phyloP scores from a whole-genome alignment of 2,797 vertebrate genomes.

The Sebastes oblongus region DNA sequence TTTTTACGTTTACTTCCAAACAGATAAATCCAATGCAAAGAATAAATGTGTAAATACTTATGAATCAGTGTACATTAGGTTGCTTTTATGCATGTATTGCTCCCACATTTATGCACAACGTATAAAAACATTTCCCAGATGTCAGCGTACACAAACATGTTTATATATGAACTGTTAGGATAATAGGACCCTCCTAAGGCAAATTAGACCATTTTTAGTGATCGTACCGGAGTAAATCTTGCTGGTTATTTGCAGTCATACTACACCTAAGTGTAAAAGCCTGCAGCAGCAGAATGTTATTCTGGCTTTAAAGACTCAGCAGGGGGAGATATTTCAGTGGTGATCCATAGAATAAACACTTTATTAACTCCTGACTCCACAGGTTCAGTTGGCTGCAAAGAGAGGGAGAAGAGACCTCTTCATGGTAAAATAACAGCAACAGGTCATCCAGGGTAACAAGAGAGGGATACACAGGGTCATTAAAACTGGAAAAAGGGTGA shows the following conservation, averaged over 20 bases:
- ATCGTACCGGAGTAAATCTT: conserved; percentile 22
- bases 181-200: not conserved
- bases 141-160: conserved; percentile 22
- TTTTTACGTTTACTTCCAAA: not conserved
- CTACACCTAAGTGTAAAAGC: conserved; percentile 22
- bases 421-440: conserved; percentile 22
- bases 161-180: conserved; percentile 18
- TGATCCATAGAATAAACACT: conserved; percentile 56
- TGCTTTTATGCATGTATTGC: not conserved
- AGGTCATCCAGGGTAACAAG: conserved; percentile 37
- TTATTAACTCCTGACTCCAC: conserved; percentile 33
- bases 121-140: conserved; percentile 29
- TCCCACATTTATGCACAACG: not conserved
- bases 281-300: conserved; percentile 36
- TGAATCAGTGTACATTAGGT: not conserved
- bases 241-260: conserved; percentile 32
- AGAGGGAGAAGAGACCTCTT: conserved; percentile 8
- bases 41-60: not conserved
- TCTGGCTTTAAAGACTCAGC: conserved; percentile 60
- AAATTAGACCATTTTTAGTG: conserved; percentile 5
- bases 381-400: conserved; percentile 36
- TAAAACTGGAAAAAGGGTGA: conserved; percentile 30
- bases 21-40: not conserved
- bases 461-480: conserved; percentile 7
- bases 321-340: conserved; percentile 46